Conservation (phyloP, 2,888 invertebrate genomes). For the Napeogenes inachia region DNA sequence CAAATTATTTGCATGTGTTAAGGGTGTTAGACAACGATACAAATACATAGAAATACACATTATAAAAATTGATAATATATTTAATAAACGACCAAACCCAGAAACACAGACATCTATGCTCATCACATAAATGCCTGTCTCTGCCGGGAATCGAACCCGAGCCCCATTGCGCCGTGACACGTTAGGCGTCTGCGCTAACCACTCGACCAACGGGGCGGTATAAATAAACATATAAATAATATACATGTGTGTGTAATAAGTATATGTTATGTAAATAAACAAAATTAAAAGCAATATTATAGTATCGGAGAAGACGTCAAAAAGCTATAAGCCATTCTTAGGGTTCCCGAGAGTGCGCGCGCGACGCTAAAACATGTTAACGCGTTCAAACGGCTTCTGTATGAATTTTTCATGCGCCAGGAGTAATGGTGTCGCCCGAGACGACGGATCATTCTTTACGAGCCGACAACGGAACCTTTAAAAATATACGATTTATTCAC, state of each 20-base stretch:
- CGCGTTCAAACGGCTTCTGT: conserved; percentile 60
- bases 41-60: too few species aligned
- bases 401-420: conserved; percentile 75
- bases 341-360: conserved; percentile 56
- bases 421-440: conserved; percentile 70
- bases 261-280: conserved; percentile 22
- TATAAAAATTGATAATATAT: too few species aligned
- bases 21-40: too few species aligned
- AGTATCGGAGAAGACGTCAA: conserved; percentile 19
- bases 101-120: too few species aligned
- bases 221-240: too few species aligned
- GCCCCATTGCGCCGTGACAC: too few species aligned
- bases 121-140: too few species aligned
- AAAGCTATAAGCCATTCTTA: conserved; percentile 47
- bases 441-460: conserved; percentile 75
- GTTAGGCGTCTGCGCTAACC: too few species aligned
- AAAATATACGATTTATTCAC: conserved; percentile 60
- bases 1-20: too few species aligned
- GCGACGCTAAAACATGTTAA: conserved; percentile 53
- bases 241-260: not conserved
- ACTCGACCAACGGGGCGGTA: too few species aligned
- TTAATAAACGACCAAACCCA: too few species aligned
- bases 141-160: too few species aligned
- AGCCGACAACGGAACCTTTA: conserved; percentile 67
- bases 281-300: conserved; percentile 18